Conservation (phyloP, 1,140 invertebrate species). For the Saccostrea cuccullata region DNA sequence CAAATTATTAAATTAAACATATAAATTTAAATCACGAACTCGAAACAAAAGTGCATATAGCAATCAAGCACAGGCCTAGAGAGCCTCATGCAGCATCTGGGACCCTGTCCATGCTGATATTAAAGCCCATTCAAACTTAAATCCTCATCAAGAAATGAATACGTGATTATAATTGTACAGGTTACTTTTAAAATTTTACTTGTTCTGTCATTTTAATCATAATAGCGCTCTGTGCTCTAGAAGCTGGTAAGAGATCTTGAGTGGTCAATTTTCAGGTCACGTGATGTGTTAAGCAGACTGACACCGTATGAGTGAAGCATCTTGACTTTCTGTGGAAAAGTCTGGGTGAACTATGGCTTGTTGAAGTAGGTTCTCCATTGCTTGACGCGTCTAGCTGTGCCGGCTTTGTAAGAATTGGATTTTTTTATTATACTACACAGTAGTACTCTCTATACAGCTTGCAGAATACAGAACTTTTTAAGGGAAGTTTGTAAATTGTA, state of each 20-base stretch:
- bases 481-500: too few species aligned
- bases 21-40: too few species aligned
- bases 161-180: too few species aligned
- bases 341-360: not conserved
- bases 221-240: not conserved
- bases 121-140: too few species aligned
- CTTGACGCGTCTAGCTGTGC: not conserved
- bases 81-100: too few species aligned
- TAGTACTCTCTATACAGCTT: not conserved
- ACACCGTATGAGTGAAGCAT: not conserved
- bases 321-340: not conserved
- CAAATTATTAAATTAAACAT: too few species aligned
- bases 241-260: not conserved
- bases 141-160: too few species aligned
- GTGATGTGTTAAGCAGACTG: not conserved
- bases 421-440: not conserved
- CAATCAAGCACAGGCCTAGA: too few species aligned
- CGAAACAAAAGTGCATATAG: too few species aligned
- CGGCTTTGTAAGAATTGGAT: not conserved
- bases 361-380: not conserved
- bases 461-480: not conserved
- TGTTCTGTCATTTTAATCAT: not conserved
- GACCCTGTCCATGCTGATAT: too few species aligned
- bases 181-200: too few species aligned
- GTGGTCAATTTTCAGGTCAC: not conserved